Base-by-base conservation (phyloP, 2,113 vertebrate genomes). In the Ctenomys sociabilis region DNA sequence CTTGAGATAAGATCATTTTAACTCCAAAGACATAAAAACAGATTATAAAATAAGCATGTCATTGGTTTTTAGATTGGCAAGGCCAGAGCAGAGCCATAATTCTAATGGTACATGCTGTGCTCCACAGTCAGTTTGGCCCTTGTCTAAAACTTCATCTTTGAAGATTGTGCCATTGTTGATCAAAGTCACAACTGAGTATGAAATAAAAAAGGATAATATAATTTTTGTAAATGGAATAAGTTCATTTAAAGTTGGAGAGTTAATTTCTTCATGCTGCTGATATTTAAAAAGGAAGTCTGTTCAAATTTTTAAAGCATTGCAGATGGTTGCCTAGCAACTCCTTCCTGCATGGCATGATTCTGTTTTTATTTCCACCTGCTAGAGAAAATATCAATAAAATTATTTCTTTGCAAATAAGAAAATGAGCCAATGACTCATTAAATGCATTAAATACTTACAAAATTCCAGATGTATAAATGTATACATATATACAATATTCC, bases 251-350 rank as follows among this genome's bases (percentile, higher is more conserved):
- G 78, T 61, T 91, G 78, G 85, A 94, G 90, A 97, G 88, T 92
- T 97, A 96, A 91, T 96, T 97, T 97, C 91, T 96, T 52, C n/a
- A 59, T n/a, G 52, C 93, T 84, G 85, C 81, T 95, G 97, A 88
- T 95, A 97, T 93, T 97, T 93, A 87, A 98, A 96, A 95, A 68
- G 83, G 93, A 94, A 75, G 85, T 96, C 96, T 89, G 68, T 91
- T 87, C 95, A 63, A 43, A 88, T 82, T 96, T 95, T 97, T 97
- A 96, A 85, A 97, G 97, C 37, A 91, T 88, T 97, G 97, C 93
- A 97, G 97, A 95, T 30, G 4, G 98, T 98, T 98, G 98, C 98
- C 94, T 98, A 96, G 98, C 98, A 98, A 98, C 97, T 30, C 88
- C 87, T 95, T 95, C 95, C 94, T 61, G 0, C 85, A 49, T 61